Percentiles rank a stretch among this genome's conserved stretches.
Conservation (phyloP, 2,113 vertebrate species). For the Poeciliopsis prolifica region DNA sequence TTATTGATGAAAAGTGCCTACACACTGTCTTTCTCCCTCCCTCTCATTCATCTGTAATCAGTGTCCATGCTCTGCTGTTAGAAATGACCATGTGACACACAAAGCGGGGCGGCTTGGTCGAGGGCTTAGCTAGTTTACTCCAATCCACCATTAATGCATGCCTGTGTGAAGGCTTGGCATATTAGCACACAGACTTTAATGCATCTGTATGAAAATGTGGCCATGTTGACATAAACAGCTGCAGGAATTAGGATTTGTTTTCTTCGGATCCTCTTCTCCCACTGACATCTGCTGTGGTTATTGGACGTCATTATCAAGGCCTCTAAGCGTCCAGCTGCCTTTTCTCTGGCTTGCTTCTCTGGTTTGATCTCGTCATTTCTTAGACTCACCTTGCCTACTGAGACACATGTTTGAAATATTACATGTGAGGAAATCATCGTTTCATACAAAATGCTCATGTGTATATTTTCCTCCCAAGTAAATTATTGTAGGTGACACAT, state of each 20-base stretch:
- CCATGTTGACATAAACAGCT: conserved; percentile 62
- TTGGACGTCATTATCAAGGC: conserved; percentile 56
- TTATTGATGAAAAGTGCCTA: conserved; percentile 72
- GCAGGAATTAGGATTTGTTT: conserved; percentile 66
- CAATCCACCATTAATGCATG: conserved; percentile 52
- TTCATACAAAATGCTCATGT: conserved; percentile 30
- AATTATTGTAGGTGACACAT: conserved; percentile 57
- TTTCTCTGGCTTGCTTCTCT: conserved; percentile 5
- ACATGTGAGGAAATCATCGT: conserved; percentile 15
- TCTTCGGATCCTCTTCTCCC: conserved; percentile 58
- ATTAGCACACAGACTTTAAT: conserved; percentile 21
- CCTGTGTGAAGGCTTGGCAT: conserved; percentile 34
- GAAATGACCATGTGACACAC: conserved; percentile 26
- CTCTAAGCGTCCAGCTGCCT: conserved; percentile 41
- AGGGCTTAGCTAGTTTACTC: conserved; percentile 54
- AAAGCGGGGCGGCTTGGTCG: conserved; percentile 2
- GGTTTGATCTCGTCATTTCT: conserved; percentile 37
- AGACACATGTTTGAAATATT: conserved; percentile 44
- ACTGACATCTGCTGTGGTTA: conserved; percentile 69
- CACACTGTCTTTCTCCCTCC: conserved; percentile 15
- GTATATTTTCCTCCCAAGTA: conserved; percentile 15
- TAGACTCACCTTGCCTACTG: conserved; percentile 45
- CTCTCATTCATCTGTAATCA: conserved; percentile 46
- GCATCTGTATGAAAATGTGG: conserved; percentile 34
- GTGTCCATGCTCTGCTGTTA: conserved; percentile 35